Evolutionary conservation across 2,888 invertebrate genomes (phyloP).

Genomic region (Tetropium fuscum): DNA sequence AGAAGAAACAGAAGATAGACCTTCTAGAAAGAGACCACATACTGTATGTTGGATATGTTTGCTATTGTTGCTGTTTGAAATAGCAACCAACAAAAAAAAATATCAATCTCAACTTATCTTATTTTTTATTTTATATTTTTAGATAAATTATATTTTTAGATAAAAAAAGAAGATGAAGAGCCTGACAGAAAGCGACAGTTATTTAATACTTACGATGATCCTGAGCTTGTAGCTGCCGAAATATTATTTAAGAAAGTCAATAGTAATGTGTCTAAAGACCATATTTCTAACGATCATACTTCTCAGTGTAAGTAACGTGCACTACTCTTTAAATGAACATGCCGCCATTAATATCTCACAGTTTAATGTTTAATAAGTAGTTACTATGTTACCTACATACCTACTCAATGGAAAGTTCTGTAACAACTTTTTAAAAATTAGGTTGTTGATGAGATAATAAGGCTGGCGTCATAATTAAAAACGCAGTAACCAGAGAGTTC

Average conservation of each 20-base stretch:
- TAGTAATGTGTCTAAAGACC: constrained; percentile 11
- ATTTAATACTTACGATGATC: constrained; percentile 61
- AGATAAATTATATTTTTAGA: constrained; percentile 1
- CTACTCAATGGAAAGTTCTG: too few relatives aligned
- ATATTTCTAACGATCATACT: constrained; percentile 17
- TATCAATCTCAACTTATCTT: background rate
- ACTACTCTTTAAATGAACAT: too few relatives aligned
- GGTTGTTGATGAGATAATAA: too few relatives aligned
- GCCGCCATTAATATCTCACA: too few relatives aligned
- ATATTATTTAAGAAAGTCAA: constrained; percentile 65
- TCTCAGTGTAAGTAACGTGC: constrained; percentile 23
- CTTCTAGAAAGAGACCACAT: constrained; percentile 31
- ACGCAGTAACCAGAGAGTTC: too few relatives aligned
- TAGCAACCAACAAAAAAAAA: constrained; percentile 5
- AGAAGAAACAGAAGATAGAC: constrained; percentile 49
- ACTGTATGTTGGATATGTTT: constrained; percentile 16
- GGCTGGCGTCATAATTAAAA: too few relatives aligned
- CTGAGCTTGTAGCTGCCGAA: constrained; percentile 67
- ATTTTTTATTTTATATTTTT: constrained; percentile 3
- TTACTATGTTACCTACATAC: too few relatives aligned
- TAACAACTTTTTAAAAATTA: too few relatives aligned
- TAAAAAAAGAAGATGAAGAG: constrained; percentile 26
- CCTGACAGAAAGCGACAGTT: constrained; percentile 25
- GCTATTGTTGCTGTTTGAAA: background rate
- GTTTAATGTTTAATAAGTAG: too few relatives aligned